Conservation (phyloP, 2,113 vertebrate genomes). For the Ammodramus savannarum region DNA sequence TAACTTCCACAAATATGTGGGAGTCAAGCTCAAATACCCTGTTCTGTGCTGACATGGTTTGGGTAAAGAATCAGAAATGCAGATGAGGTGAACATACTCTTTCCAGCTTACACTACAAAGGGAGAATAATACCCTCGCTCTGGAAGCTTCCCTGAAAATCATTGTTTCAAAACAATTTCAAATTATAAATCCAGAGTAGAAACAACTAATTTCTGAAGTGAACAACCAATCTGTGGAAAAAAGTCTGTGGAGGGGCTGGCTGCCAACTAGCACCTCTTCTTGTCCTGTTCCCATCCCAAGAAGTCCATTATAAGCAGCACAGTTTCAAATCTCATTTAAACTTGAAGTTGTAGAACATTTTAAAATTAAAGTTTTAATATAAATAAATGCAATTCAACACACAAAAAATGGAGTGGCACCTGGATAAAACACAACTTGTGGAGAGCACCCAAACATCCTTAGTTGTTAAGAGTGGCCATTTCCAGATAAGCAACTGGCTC, state of each 20-base stretch:
- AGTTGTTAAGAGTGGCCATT: background rate
- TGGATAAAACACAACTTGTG: slow-evolving; percentile 63
- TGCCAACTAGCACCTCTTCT: slow-evolving; percentile 50
- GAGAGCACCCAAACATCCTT: slow-evolving; percentile 46
- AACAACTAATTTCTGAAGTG: slow-evolving; percentile 20
- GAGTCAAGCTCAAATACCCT: slow-evolving; percentile 69
- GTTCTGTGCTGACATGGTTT: slow-evolving; percentile 73
- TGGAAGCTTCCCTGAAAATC: slow-evolving; percentile 74
- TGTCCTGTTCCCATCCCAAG: slow-evolving; percentile 19
- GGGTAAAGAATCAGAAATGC: slow-evolving; percentile 59
- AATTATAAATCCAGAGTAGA: slow-evolving; percentile 50
- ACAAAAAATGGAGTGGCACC: slow-evolving; percentile 71
- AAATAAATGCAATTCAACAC: slow-evolving; percentile 71
- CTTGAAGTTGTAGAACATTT: slow-evolving; percentile 10
- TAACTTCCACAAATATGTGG: slow-evolving; percentile 65
- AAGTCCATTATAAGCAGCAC: slow-evolving; percentile 51
- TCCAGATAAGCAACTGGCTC: background rate
- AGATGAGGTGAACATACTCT: slow-evolving; percentile 45
- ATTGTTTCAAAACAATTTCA: slow-evolving; percentile 56
- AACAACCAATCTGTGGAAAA: slow-evolving; percentile 28
- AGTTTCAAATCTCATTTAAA: slow-evolving; percentile 24
- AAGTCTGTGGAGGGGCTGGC: slow-evolving; percentile 31
- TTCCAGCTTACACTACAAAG: slow-evolving; percentile 58
- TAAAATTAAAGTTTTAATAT: slow-evolving; percentile 60
- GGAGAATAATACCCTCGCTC: slow-evolving; percentile 5